Percentiles rank a stretch among this genome's conserved stretches.
Evolutionary conservation across 1,140 invertebrate species (phyloP).

Genomic region (Drosophila orosa): DNA sequence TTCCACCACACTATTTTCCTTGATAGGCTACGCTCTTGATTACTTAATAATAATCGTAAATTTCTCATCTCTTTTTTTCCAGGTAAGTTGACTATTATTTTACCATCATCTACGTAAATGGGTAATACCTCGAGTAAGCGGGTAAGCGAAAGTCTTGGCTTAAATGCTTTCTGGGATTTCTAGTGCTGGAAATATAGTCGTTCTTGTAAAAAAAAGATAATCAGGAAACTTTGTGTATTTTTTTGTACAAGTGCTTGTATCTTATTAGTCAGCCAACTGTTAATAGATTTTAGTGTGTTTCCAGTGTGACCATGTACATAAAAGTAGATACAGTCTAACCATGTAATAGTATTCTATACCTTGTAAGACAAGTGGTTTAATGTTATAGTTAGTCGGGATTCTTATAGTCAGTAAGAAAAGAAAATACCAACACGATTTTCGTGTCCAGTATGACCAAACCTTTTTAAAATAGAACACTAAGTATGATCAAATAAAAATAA

Average conservation of each 20-base stretch:
- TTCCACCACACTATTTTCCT: neutral
- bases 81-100: conserved; percentile 61
- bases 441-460: too few species aligned
- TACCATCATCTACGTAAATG: neutral
- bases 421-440: too few species aligned
- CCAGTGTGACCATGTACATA: neutral
- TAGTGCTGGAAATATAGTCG: too few species aligned
- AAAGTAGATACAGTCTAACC: neutral
- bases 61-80: conserved; percentile 32
- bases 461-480: too few species aligned
- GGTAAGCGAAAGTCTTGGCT: conserved; percentile 56
- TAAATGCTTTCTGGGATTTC: neutral
- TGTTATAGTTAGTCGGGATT: too few species aligned
- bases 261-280: neutral
- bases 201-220: too few species aligned
- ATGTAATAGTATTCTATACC: neutral
- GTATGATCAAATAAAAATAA: too few species aligned
- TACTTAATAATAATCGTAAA: neutral
- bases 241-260: neutral
- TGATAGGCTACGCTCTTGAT: neutral
- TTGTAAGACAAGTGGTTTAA: neutral
- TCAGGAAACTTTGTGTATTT: neutral
- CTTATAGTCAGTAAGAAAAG: too few species aligned
- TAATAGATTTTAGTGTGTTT: neutral
- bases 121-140: neutral